phyloP scores from a whole-genome alignment of 1,140 invertebrate genomes.

The Myzus persicae region DNA sequence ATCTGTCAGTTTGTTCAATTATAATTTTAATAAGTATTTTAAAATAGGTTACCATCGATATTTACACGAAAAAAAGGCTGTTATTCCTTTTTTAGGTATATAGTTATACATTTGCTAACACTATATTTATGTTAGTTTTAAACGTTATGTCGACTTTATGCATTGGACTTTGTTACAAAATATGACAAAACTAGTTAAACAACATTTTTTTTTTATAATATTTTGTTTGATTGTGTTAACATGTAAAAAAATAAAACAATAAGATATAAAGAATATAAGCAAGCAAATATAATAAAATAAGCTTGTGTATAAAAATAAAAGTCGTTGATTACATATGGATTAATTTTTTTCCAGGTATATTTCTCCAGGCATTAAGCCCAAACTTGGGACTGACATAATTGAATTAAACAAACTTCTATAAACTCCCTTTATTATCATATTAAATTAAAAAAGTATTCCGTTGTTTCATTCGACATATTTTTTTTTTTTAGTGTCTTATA shows the following conservation, averaged over 20 bases:
- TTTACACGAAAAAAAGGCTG: not conserved
- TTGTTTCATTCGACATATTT: not conserved
- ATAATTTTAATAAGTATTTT: not conserved
- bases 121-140: not conserved
- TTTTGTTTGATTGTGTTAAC: not conserved
- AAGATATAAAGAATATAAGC: not conserved
- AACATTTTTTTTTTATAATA: not conserved
- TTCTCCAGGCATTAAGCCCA: not conserved
- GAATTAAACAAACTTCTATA: not conserved
- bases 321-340: not conserved
- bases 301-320: not conserved
- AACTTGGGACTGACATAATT: not conserved
- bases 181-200: not conserved
- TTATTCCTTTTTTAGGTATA: not conserved
- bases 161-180: not conserved
- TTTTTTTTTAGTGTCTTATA: not conserved
- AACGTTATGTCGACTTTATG: not conserved
- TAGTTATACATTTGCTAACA: not conserved
- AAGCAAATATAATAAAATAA: not conserved
- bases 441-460: slow-evolving; percentile 17
- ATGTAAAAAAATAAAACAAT: not conserved
- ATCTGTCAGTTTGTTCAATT: not conserved
- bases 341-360: not conserved
- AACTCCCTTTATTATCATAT: slow-evolving; percentile 19
- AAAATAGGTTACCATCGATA: not conserved